These are phyloP conservation scores for Pelmatolapia mariae DNA, from an alignment of 2,113 vertebrate genomes.

Conservation along the genomic window DNA sequence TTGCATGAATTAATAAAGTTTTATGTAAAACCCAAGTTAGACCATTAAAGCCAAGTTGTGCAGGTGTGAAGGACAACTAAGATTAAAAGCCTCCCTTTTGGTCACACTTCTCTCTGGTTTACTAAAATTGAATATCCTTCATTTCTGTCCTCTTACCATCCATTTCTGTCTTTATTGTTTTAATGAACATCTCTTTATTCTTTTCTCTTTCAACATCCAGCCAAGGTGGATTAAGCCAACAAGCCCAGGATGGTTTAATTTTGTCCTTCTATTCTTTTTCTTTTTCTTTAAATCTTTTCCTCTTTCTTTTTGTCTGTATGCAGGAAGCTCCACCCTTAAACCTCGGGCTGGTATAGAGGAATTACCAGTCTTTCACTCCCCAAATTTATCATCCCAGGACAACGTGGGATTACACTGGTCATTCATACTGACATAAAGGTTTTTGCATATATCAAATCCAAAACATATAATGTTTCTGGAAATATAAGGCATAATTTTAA, in stretches of 20 bases:
- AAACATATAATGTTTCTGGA: conserved; percentile 13
- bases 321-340: neutral
- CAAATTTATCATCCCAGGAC: conserved; percentile 2
- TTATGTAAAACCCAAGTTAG: neutral
- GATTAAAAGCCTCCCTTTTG: neutral
- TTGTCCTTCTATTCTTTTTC: neutral
- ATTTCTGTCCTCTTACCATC: neutral
- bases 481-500: neutral
- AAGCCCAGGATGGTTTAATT: conserved; percentile 4
- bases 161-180: neutral
- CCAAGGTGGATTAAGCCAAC: conserved; percentile 18
- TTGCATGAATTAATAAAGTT: neutral
- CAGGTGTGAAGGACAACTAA: neutral
- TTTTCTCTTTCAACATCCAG: neutral
- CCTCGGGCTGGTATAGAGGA: neutral
- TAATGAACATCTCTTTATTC: neutral
- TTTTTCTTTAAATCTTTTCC: neutral
- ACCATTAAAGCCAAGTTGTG: neutral
- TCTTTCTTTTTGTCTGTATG: conserved; percentile 5
- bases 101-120: neutral
- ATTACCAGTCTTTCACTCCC: neutral
- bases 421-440: conserved; percentile 21
- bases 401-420: conserved; percentile 6
- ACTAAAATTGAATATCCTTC: neutral
- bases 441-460: conserved; percentile 19